These are phyloP conservation scores for Melanotaenia boesemani DNA, from an alignment of 2,797 vertebrate genomes.

Conservation along the genomic window DNA sequence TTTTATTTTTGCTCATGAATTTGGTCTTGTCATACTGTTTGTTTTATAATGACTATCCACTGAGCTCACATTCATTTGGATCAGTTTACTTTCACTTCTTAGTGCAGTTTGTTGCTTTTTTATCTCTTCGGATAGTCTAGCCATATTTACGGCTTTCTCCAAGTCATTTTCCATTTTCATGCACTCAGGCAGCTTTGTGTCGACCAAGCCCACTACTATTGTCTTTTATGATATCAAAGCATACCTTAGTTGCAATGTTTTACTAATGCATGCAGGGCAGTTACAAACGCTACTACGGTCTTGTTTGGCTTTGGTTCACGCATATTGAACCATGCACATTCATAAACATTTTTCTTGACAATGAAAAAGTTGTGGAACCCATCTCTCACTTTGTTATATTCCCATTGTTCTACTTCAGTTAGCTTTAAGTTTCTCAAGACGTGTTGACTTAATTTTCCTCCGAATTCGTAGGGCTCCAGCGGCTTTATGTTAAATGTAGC, in stretches of 20 bases:
- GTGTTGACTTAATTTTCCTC: background rate
- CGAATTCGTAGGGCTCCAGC: background rate
- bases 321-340: background rate
- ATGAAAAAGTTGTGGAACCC: background rate
- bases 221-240: background rate
- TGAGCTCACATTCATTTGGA: background rate
- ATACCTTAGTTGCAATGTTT: background rate
- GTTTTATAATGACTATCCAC: background rate
- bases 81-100: background rate
- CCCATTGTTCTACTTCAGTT: too few species aligned
- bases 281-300: background rate
- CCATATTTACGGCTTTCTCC: constrained; percentile 21
- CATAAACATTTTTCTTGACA: background rate
- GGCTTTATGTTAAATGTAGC: background rate
- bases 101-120: constrained; percentile 20
- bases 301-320: background rate
- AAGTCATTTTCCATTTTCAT: constrained; percentile 44
- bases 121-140: constrained; percentile 23
- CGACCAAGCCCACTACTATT: background rate
- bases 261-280: background rate
- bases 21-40: background rate
- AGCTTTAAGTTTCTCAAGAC: too few species aligned
- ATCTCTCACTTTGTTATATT: too few species aligned
- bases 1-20: background rate
- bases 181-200: background rate